phyloP scores from a whole-genome alignment of 1,140 invertebrate genomes.

The Orchesella cincta region DNA sequence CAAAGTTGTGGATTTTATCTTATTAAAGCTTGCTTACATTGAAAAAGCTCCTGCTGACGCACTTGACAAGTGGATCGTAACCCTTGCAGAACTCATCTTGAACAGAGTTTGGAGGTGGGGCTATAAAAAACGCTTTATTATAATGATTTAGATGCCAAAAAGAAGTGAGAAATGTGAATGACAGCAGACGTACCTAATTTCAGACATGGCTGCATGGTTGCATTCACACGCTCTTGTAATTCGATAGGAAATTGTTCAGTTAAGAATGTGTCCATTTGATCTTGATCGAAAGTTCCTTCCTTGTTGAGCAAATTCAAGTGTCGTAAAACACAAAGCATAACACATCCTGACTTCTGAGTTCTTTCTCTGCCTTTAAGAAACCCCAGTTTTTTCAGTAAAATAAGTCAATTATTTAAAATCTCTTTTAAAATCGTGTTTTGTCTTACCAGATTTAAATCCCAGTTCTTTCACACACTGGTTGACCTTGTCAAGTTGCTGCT shows the following conservation, averaged over 20 bases:
- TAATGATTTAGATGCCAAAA: too few species aligned
- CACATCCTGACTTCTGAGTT: slow-evolving; percentile 9
- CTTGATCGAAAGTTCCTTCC: not conserved
- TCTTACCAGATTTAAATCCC: not conserved
- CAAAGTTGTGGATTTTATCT: too few species aligned
- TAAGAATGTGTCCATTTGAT: not conserved
- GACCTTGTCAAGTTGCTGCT: not conserved
- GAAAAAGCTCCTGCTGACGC: not conserved
- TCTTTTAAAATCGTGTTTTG: too few species aligned
- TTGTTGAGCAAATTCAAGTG: not conserved
- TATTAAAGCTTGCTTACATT: too few species aligned
- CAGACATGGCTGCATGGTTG: not conserved
- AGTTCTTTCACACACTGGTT: slow-evolving; percentile 9
- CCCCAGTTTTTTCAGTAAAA: too few species aligned
- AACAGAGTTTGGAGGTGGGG: too few species aligned
- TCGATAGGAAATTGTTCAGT: not conserved
- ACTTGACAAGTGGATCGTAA: slow-evolving; percentile 2
- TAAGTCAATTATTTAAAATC: too few species aligned
- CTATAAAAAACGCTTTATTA: too few species aligned
- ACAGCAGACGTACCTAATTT: too few species aligned
- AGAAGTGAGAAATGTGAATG: too few species aligned
- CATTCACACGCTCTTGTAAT: not conserved
- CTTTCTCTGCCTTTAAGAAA: not conserved
- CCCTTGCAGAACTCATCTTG: slow-evolving; percentile 10
- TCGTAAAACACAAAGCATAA: not conserved